Evolutionary conservation across 2,888 invertebrate species (phyloP).

Genomic region (Pyrocoelia pectoralis): DNA sequence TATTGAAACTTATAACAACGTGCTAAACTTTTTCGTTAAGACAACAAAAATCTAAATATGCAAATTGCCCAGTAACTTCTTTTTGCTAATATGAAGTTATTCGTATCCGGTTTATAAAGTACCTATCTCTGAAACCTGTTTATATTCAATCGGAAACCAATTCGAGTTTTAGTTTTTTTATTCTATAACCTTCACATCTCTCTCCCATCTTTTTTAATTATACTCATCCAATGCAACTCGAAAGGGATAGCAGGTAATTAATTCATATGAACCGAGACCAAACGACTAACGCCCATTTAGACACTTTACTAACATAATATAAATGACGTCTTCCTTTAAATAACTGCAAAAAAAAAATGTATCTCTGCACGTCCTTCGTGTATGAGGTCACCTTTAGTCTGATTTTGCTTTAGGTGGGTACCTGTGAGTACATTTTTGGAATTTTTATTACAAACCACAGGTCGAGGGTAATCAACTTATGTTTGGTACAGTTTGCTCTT

Average conservation of each 20-base stretch:
- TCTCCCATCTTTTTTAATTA: constrained; percentile 14
- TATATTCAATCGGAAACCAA: constrained; percentile 39
- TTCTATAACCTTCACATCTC: constrained; percentile 31
- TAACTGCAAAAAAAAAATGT: background rate
- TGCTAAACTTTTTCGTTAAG: constrained; percentile 12
- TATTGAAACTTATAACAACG: constrained; percentile 16
- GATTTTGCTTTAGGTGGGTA: constrained; percentile 1
- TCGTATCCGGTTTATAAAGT: constrained; percentile 18
- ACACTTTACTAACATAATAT: background rate
- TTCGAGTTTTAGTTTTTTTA: constrained; percentile 36
- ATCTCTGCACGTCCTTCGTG: background rate
- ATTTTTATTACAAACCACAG: too few species aligned
- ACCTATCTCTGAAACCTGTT: constrained; percentile 34
- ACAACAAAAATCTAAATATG: background rate
- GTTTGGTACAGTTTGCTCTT: too few species aligned
- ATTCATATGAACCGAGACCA: background rate
- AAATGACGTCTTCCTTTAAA: too few species aligned
- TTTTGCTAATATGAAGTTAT: constrained; percentile 12
- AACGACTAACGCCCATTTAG: background rate
- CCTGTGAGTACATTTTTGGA: background rate
- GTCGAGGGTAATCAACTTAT: too few species aligned
- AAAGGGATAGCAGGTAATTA: constrained; percentile 1
- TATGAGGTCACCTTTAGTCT: background rate
- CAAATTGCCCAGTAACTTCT: constrained; percentile 3
- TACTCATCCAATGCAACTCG: background rate